phyloP scores from a whole-genome alignment of 2,888 invertebrate species.

The Metalampra italica region DNA sequence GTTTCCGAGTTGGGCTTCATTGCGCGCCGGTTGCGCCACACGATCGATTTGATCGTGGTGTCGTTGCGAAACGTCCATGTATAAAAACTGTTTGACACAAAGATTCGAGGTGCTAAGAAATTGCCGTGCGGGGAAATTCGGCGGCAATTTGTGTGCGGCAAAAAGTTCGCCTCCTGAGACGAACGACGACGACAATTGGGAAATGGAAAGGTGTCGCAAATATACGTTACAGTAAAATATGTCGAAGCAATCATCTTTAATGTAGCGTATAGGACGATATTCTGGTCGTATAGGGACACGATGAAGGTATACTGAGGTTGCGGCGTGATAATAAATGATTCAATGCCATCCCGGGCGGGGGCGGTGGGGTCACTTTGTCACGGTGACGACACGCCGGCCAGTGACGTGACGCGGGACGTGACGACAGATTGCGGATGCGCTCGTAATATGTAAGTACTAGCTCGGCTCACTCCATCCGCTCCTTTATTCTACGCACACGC shows the following conservation, averaged over 20 bases:
- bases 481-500: neutral
- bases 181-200: neutral
- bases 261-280: neutral
- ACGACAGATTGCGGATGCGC: conserved; percentile 5
- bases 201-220: neutral
- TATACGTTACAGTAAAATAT: neutral
- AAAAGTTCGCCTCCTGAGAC: neutral
- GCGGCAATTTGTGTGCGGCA: neutral
- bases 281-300: neutral
- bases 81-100: neutral
- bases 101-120: neutral
- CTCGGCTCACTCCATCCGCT: neutral
- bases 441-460: neutral
- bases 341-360: conserved; percentile 12
- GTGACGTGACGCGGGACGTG: conserved; percentile 7
- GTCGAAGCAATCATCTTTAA: neutral
- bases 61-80: conserved; percentile 1
- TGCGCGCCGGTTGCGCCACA: conserved; percentile 6
- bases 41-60: conserved; percentile 3
- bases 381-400: conserved; percentile 7
- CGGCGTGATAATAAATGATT: conserved; percentile 41
- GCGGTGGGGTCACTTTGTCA: conserved; percentile 7
- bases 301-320: conserved; percentile 8
- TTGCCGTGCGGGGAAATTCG: neutral
- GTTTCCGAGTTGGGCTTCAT: conserved; percentile 11